Base-by-base conservation (phyloP, 2,113 vertebrate genomes). In the Zosterops pallidus region DNA sequence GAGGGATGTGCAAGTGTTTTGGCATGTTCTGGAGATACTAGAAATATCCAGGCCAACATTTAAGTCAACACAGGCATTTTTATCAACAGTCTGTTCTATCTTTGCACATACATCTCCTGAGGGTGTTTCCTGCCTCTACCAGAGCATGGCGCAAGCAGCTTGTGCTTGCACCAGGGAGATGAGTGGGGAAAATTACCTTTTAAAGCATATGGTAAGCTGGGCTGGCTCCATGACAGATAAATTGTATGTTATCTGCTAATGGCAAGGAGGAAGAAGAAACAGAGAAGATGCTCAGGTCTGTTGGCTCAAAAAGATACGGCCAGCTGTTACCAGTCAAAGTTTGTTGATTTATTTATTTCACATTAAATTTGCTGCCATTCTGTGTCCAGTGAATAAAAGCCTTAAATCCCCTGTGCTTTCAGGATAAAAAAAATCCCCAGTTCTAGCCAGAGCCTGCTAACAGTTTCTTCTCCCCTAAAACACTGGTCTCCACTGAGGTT, bases 41-140 rank as follows among this genome's bases (percentile, higher is more conserved):
- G 37, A 60, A 92, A 57, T 14, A 78, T 31, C 41, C 57, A 87
- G 78, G 62, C 59, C 55, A 86, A 72, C 46, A 29, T 53, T 91
- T 26, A 72, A 91, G 62, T 69, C 57, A 69, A 25, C 0, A 1
- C 5, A 69, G 49, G n/a, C 0, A 1, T 76, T 93, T 76, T 60
- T 68, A 72, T 88, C 74, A 86, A 56, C 78, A 71, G 12, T 19
- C 65, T 92, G 35, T 29, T 83, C 65, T 87, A 39, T 9, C 31
- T 83, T 76, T 65, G 37, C 29, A 56, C 64, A 49, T 13, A 18
- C 20, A 65, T 46, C 80, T 88, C 78, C 62, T 39, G 33, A 65
- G 75, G 55, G 39, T 44, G 50, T 89, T 92, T 67, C 64, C 64
- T 92, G n/a, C 80, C 80, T 93, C 69, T 25, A 67, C 63, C 92